Evolutionary conservation across 2,888 invertebrate species (phyloP).

Genomic region (Thecocarcelia acutangulata): DNA sequence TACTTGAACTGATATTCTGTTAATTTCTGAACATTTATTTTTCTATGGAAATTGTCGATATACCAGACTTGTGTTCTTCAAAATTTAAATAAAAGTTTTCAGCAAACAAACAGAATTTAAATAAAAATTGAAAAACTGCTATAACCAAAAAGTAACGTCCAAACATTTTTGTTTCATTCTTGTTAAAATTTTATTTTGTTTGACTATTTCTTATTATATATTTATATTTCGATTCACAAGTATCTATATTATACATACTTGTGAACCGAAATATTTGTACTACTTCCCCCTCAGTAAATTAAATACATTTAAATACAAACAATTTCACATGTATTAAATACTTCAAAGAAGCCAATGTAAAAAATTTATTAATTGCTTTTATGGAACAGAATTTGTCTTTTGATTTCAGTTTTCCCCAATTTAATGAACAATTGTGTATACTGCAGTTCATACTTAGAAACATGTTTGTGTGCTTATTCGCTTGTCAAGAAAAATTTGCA

Average conservation of each 20-base stretch:
- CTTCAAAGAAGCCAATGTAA: neutral
- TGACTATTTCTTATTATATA: no score
- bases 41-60: no score
- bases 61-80: no score
- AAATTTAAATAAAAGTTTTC: no score
- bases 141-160: no score
- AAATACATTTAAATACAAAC: neutral
- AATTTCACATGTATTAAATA: constrained; percentile 12
- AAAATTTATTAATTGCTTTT: constrained; percentile 34
- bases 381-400: constrained; percentile 6
- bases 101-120: no score
- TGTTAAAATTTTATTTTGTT: no score
- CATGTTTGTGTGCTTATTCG: neutral
- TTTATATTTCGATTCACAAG: no score
- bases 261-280: neutral
- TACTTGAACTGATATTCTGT: no score
- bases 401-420: constrained; percentile 24
- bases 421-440: neutral
- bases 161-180: no score
- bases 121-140: no score
- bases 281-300: neutral
- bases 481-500: neutral
- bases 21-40: no score
- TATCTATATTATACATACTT: neutral
- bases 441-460: neutral